Base-by-base conservation (phyloP, 2,113 vertebrate species). In the Athene noctua region DNA sequence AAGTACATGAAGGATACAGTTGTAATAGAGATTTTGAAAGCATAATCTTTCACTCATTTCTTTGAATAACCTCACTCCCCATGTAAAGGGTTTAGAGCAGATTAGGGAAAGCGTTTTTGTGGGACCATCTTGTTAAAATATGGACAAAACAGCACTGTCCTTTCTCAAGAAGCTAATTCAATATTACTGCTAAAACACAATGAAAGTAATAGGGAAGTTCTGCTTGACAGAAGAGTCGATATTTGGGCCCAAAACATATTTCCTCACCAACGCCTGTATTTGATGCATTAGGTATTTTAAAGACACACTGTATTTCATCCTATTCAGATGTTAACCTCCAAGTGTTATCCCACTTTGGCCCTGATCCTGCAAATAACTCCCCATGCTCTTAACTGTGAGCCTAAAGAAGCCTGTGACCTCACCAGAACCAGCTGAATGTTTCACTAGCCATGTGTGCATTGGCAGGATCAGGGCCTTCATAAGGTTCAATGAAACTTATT, bases 401-500 rank as follows among this genome's bases (percentile, higher is more conserved):
- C 73, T 75, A 32, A 89, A 71, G 89, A 62, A 52, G n/a, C 54
- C 84, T 2, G 0, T 58, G 84, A 72, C 70, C 44, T 88, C 90
- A 81, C 44, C 82, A 90, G 74, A 58, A 87, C 59, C 86, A 85
- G 74, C 44, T 25, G 27, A 86, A 72, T 46, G 61, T 93, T 90
- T 67, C 79, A 0, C 44, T 54, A 85, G 66, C 46, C 74, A 74
- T 9, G 88, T 83, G 63, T 88, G 75, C 63, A 4, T 47, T 92
- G 86, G 85, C 78, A 92, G 73, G 51, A 96, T 46, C 86, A 19
- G 62, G 91, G 67, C 63, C 89, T 92, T 90, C 89, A 34, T 36
- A 96, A 95, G 95, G 95, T 97, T 96, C 95, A 97, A 62, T 2
- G 71, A 90, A 94, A 97, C 0, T 0, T 85, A 97, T 96, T 97